Evolutionary conservation across 2,888 invertebrate species (phyloP).

Genomic region (Patella depressa): DNA sequence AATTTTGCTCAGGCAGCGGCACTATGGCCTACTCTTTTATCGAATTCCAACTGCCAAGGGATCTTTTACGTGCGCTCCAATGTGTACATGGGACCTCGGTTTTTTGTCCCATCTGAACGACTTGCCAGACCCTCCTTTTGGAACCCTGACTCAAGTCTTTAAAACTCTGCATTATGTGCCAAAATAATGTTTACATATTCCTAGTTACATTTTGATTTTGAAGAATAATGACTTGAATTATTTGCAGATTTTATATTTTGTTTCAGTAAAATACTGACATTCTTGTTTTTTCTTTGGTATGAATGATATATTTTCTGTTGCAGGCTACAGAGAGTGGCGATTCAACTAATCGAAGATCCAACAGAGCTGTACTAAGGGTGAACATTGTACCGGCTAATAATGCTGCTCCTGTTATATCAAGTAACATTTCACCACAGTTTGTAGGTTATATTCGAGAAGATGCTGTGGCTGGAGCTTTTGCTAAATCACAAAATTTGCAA

Average conservation of each 20-base stretch:
- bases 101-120: no score
- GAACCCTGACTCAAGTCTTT: no score
- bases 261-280: background rate
- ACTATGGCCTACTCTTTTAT: no score
- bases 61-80: no score
- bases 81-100: no score
- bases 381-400: conserved; percentile 40
- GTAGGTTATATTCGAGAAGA: conserved; percentile 53
- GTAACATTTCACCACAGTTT: conserved; percentile 21
- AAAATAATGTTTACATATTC: no score
- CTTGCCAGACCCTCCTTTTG: no score
- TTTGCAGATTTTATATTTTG: background rate
- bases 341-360: conserved; percentile 6
- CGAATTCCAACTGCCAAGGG: no score
- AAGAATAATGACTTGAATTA: no score
- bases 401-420: conserved; percentile 36
- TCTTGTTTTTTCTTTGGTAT: background rate
- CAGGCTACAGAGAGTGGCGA: conserved; percentile 29
- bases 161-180: no score
- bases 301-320: background rate
- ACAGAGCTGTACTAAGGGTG: conserved; percentile 38
- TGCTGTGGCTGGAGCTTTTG: conserved; percentile 27
- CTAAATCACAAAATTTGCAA: conserved; percentile 25
- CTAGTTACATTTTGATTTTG: no score
- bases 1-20: no score